Base-by-base conservation (phyloP, 1,140 invertebrate species). In the Arctopsyche grandis region DNA sequence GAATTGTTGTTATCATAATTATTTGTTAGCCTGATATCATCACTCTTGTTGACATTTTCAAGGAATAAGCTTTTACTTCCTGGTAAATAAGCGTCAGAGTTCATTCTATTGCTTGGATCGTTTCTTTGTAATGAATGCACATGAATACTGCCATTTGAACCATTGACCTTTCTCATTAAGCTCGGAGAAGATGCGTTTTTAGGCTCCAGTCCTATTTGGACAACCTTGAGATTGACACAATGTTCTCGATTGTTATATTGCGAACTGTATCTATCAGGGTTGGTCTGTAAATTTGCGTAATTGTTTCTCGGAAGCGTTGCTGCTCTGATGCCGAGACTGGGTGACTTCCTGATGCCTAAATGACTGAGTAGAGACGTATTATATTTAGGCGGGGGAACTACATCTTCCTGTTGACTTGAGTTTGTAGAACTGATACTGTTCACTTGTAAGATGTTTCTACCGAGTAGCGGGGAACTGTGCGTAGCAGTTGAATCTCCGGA, bases 261-360 rank as follows among this genome's bases (percentile, higher is more conserved):
- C 0, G 87, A 88, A 78, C 87, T 88, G 77, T 89, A 89, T 80
- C 88, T 84, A 52, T 88, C 88, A 9, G 87, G 86, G 69, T 88
- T 87, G 84, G 87, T 88, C 63, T 87, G 87, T 84, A 88, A 84
- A 82, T 90, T 83, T 80, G 87, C 82, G 81, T 92, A 93, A 56
- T 92, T 91, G 82, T 93, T 94, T 58, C 93, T 89, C 0, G 93
- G 93, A 29, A 94, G 83, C 9, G 93, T 94, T 0, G 92, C 91
- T 0, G 93, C 92, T 38, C 92, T 84, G 7, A 90, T 84, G n/a
- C 91, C 91, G 76, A 88, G 87, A 79, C 86, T 88, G 0, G 90
- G 89, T 7, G 89, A 89, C 79, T 89, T 89, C 0, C 87, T 83
- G 7, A 87, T 84, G 5, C 19, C 63, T 38, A 80, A 29, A 58